Percentiles rank a stretch among this genome's conserved stretches.
These are phyloP conservation scores for Paracyclopina nana DNA, from an alignment of 1,140 invertebrate genomes.

Conservation along the genomic window DNA sequence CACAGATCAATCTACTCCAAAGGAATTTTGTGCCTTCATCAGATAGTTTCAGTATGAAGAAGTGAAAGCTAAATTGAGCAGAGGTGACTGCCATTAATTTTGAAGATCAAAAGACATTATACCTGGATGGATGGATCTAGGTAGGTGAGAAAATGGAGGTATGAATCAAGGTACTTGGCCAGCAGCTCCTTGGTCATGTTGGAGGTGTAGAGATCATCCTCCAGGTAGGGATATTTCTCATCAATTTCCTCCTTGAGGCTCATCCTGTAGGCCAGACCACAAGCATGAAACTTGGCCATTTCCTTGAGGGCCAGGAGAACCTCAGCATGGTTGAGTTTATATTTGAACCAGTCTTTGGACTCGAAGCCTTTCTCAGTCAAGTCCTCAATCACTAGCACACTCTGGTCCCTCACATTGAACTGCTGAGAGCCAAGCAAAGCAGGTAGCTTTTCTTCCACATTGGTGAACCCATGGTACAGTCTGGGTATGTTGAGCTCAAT, in stretches of 20 bases:
- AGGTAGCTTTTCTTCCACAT: neutral
- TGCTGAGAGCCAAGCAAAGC: no score
- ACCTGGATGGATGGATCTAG: neutral
- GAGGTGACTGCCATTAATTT: no score
- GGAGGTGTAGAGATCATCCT: slow-evolving; percentile 15
- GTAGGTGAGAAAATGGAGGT: slow-evolving; percentile 7
- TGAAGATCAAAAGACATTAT: no score
- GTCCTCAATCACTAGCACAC: slow-evolving; percentile 12
- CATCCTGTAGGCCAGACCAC: slow-evolving; percentile 10
- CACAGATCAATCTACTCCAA: no score
- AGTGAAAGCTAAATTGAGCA: no score
- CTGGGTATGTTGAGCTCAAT: slow-evolving; percentile 2
- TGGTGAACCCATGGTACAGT: slow-evolving; percentile 4
- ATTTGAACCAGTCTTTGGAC: slow-evolving; percentile 7
- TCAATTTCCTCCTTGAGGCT: slow-evolving; percentile 10
- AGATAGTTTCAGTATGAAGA: no score
- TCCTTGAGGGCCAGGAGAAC: slow-evolving; percentile 4
- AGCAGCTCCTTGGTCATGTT: slow-evolving; percentile 15
- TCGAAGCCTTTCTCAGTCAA: slow-evolving; percentile 4
- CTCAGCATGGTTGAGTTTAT: slow-evolving; percentile 10
- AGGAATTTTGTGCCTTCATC: no score
- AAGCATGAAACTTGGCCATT: slow-evolving; percentile 15
- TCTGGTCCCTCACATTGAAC: neutral
- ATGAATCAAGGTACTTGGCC: slow-evolving; percentile 14
- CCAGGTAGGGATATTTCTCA: slow-evolving; percentile 8